Percentiles rank a stretch among this genome's conserved stretches.
Evolutionary conservation across 2,797 vertebrate genomes (phyloP).

Genomic region (Avahi laniger): DNA sequence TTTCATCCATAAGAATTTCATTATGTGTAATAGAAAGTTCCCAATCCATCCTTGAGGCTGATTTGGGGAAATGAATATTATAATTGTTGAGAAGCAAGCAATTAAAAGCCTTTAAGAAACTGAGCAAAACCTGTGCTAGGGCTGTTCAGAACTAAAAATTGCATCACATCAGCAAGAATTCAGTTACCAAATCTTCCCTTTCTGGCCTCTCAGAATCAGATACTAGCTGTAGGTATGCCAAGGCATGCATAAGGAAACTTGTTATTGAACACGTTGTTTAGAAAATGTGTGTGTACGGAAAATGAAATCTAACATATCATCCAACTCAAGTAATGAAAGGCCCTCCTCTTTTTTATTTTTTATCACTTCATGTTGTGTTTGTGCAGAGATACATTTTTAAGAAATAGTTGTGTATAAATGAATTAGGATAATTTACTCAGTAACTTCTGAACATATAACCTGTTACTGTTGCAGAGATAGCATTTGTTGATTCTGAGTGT

Average conservation of each 20-base stretch:
- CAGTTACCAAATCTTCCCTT: slow-evolving; percentile 52
- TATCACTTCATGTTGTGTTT: slow-evolving; percentile 32
- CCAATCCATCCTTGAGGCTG: not conserved
- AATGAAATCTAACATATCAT: not conserved
- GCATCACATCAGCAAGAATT: slow-evolving; percentile 66
- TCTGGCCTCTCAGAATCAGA: slow-evolving; percentile 64
- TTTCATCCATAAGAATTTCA: slow-evolving; percentile 1
- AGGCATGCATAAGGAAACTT: slow-evolving; percentile 54
- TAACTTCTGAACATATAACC: not conserved
- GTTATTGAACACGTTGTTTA: slow-evolving; percentile 37
- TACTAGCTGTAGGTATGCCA: slow-evolving; percentile 69
- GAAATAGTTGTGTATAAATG: not conserved
- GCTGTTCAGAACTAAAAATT: slow-evolving; percentile 61
- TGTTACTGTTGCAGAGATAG: not conserved
- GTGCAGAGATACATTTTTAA: not conserved
- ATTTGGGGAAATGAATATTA: not conserved
- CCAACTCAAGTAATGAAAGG: not conserved
- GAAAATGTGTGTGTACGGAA: not conserved
- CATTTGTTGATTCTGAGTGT: not conserved
- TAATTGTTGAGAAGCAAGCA: slow-evolving; percentile 23
- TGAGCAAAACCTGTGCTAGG: slow-evolving; percentile 19
- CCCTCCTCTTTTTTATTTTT: not conserved
- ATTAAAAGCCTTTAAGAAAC: slow-evolving; percentile 27
- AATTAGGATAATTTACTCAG: slow-evolving; percentile 30
- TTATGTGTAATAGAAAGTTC: not conserved